Percentiles rank a stretch among this genome's conserved stretches.
Evolutionary conservation across 2,797 vertebrate genomes (phyloP).

Genomic region (Threskiornis aethiopicus): DNA sequence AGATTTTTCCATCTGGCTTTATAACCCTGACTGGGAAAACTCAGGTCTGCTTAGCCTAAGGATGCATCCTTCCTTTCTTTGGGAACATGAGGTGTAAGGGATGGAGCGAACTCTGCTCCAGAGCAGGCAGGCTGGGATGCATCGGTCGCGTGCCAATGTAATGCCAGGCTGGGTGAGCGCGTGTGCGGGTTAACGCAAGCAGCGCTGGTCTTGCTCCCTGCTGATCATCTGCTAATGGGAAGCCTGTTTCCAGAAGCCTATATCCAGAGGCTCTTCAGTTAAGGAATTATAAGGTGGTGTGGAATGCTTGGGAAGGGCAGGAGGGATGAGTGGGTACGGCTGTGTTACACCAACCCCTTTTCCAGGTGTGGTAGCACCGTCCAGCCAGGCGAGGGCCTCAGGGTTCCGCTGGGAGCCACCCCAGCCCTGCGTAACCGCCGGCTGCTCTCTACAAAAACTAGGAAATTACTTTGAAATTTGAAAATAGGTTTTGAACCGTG

Average conservation of each 20-base stretch:
- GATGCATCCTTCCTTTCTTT: not conserved
- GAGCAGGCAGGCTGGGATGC: not conserved
- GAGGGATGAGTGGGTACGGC: rapidly evolving
- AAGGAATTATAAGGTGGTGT: not conserved
- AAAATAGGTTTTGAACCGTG: not conserved
- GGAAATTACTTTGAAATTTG: not conserved
- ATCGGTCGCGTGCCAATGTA: not conserved
- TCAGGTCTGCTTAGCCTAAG: not conserved
- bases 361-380: not conserved
- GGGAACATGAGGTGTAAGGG: not conserved
- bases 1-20: not conserved
- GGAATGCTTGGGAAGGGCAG: not conserved
- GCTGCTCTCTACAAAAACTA: rapidly evolving
- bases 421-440: rapidly evolving
- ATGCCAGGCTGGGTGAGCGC: not conserved
- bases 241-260: not conserved
- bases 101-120: not conserved
- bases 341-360: not conserved
- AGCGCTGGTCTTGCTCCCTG: not conserved
- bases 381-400: not conserved
- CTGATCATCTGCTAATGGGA: not conserved
- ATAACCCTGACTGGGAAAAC: not conserved
- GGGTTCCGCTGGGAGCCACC: not conserved
- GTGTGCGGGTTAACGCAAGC: not conserved
- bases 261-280: not conserved